Percentiles rank a stretch among this genome's conserved stretches.
These are phyloP conservation scores for Hydraecia micacea DNA, from an alignment of 2,888 invertebrate species.

Conservation along the genomic window DNA sequence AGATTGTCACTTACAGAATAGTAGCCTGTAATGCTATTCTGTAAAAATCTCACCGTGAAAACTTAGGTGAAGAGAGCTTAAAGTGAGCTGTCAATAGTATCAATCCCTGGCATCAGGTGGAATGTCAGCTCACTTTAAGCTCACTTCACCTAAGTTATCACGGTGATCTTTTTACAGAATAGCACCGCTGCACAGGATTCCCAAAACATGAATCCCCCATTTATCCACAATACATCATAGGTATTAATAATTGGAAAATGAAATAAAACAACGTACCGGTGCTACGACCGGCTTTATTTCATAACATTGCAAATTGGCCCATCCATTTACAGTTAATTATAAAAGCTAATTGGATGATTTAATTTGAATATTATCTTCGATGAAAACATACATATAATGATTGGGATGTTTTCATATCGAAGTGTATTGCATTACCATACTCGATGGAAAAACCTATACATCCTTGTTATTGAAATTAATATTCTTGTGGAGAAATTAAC, in stretches of 20 bases:
- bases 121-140: too few species aligned
- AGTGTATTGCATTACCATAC: neutral
- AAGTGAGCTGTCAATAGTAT: too few species aligned
- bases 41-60: too few species aligned
- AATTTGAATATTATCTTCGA: slow-evolving; percentile 14
- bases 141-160: too few species aligned
- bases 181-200: too few species aligned
- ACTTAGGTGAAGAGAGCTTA: too few species aligned
- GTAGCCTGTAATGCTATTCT: too few species aligned
- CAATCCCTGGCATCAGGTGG: too few species aligned
- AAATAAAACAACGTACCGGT: slow-evolving; percentile 1
- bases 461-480: neutral
- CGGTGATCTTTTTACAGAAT: too few species aligned
- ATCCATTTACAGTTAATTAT: slow-evolving; percentile 38
- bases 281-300: neutral
- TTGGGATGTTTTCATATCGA: neutral
- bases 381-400: neutral
- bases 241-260: neutral
- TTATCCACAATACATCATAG: neutral
- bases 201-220: neutral
- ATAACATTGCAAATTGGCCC: slow-evolving; percentile 8
- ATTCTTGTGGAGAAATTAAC: neutral
- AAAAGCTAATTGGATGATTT: slow-evolving; percentile 26
- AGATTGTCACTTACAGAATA: too few species aligned
- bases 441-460: neutral